Conservation (phyloP, 2,797 vertebrate species). For the Glossophaga mutica region DNA sequence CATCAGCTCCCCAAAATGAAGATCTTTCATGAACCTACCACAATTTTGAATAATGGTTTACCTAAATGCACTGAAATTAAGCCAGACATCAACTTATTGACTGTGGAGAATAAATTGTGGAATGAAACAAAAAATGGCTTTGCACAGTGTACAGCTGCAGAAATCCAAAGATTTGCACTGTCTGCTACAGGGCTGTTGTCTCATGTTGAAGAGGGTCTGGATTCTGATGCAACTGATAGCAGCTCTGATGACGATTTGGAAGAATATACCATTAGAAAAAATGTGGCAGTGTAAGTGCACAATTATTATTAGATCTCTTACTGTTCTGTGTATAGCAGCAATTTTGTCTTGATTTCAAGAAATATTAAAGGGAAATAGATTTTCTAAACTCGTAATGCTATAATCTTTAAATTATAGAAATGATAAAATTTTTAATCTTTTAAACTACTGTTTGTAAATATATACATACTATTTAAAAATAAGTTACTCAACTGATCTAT, state of each 20-base stretch:
- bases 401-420: constrained; percentile 46
- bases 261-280: constrained; percentile 74
- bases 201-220: constrained; percentile 86
- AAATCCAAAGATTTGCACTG: constrained; percentile 85
- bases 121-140: constrained; percentile 69
- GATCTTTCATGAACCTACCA: constrained; percentile 66
- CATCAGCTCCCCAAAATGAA: constrained; percentile 79
- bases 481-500: background rate
- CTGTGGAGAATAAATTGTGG: constrained; percentile 65
- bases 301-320: constrained; percentile 70
- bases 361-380: constrained; percentile 10
- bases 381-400: constrained; percentile 47
- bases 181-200: constrained; percentile 84
- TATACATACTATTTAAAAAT: constrained; percentile 21
- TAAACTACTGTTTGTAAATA: background rate
- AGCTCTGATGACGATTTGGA: constrained; percentile 93
- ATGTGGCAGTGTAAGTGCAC: constrained; percentile 88
- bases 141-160: constrained; percentile 69
- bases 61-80: constrained; percentile 74
- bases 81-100: constrained; percentile 54
- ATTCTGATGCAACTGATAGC: constrained; percentile 94
- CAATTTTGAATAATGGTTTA: constrained; percentile 69
- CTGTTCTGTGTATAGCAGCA: background rate
- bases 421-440: constrained; percentile 29
- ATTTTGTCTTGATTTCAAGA: constrained; percentile 44